phyloP scores from a whole-genome alignment of 2,888 invertebrate genomes.

The Chaitophorus viminalis region DNA sequence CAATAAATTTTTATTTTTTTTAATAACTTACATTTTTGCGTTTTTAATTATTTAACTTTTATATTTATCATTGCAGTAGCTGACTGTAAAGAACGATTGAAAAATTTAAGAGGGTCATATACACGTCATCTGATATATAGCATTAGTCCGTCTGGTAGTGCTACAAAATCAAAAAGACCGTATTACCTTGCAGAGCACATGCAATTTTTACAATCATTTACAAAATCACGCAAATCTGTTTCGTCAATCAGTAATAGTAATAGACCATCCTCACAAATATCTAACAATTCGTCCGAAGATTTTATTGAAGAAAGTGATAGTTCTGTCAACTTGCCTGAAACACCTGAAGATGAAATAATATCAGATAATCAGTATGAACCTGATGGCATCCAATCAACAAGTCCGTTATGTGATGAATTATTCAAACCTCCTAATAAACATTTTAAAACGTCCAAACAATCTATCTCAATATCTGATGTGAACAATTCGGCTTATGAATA shows the following conservation, averaged over 20 bases:
- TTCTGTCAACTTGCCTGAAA: slow-evolving; percentile 6
- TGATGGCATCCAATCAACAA: not conserved
- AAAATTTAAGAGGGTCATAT: slow-evolving; percentile 26
- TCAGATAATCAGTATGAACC: not conserved
- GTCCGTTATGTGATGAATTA: slow-evolving; percentile 21
- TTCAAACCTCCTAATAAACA: slow-evolving; percentile 22
- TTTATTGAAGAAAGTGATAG: slow-evolving; percentile 17
- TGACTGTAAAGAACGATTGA: slow-evolving; percentile 33
- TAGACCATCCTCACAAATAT: slow-evolving; percentile 12
- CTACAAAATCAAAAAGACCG: slow-evolving; percentile 23
- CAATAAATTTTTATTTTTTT: too few relatives aligned
- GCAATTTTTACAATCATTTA: slow-evolving; percentile 26
- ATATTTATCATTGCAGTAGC: slow-evolving; percentile 19
- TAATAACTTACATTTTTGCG: slow-evolving; percentile 20
- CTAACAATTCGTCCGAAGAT: slow-evolving; percentile 14
- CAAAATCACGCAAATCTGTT: slow-evolving; percentile 10
- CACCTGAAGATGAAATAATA: slow-evolving; percentile 24
- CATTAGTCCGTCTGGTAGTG: slow-evolving; percentile 25
- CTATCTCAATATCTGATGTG: slow-evolving; percentile 5
- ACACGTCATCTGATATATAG: slow-evolving; percentile 17
- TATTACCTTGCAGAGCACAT: slow-evolving; percentile 28
- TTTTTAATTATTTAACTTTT: slow-evolving; percentile 27
- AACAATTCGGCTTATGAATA: slow-evolving; percentile 6
- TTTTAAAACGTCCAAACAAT: slow-evolving; percentile 22
- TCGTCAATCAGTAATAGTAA: slow-evolving; percentile 24